Evolutionary conservation across 2,113 vertebrate species (phyloP).

Genomic region (Macquaria australasica): DNA sequence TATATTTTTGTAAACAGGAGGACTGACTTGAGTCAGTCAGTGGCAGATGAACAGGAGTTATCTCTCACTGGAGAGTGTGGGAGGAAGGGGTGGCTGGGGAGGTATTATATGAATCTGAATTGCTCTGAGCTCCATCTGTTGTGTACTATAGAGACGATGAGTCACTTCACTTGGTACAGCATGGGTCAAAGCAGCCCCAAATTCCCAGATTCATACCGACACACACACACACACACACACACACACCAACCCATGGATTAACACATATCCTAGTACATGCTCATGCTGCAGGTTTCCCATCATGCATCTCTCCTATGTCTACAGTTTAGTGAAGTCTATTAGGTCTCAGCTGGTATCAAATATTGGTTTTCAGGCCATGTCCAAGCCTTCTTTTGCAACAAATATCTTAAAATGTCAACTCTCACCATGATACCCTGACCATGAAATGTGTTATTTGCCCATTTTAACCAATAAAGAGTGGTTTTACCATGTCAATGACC

Average conservation of each 20-base stretch:
- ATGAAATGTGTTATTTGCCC: too few relatives aligned
- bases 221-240: constrained; percentile 13
- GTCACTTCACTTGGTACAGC: constrained; percentile 59
- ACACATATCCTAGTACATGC: constrained; percentile 1
- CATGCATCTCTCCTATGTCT: constrained; percentile 31
- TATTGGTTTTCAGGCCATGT: constrained; percentile 36
- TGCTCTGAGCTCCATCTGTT: constrained; percentile 73
- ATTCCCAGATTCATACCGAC: constrained; percentile 41
- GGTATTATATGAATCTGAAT: constrained; percentile 61
- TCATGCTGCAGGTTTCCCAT: constrained; percentile 23
- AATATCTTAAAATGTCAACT: constrained; percentile 1
- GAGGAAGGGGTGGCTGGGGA: constrained; percentile 48
- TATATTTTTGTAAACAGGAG: constrained; percentile 58
- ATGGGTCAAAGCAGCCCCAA: constrained; percentile 57
- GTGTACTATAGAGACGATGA: constrained; percentile 65
- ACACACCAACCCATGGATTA: constrained; percentile 13
- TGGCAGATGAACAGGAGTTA: constrained; percentile 29
- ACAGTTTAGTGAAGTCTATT: constrained; percentile 36
- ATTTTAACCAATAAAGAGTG: too few relatives aligned
- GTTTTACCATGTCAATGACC: too few relatives aligned
- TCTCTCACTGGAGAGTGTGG: constrained; percentile 54
- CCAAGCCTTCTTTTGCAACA: neutral
- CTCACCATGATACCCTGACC: too few relatives aligned
- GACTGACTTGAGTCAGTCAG: constrained; percentile 53
- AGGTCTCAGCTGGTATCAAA: constrained; percentile 34